phyloP scores from a whole-genome alignment of 2,113 vertebrate genomes.

The Tonatia bakeri region DNA sequence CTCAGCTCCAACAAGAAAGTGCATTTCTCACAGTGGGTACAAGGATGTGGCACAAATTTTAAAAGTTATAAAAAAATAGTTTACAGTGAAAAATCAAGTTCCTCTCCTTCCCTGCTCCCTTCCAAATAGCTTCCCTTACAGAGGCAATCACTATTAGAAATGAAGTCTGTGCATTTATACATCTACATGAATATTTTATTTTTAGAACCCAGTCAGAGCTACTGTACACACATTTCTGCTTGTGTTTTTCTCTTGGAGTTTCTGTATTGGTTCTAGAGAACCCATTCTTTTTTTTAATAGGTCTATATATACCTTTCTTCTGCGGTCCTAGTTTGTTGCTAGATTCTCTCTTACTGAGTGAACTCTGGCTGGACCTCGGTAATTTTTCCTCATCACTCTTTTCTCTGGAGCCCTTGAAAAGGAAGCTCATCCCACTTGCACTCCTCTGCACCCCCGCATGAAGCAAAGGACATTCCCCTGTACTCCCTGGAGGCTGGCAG shows the following conservation, averaged over 20 bases:
- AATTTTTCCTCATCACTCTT: not conserved
- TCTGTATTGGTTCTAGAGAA: not conserved
- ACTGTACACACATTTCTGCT: not conserved
- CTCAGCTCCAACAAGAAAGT: not conserved
- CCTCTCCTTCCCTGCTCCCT: not conserved
- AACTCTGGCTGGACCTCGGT: not conserved
- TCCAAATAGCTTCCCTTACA: not conserved
- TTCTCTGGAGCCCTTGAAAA: conserved; percentile 20
- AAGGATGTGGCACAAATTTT: not conserved
- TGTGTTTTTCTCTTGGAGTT: not conserved
- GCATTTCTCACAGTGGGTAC: not conserved
- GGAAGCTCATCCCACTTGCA: not conserved
- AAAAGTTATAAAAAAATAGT: not conserved
- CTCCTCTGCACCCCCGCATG: not conserved
- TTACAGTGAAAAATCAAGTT: not conserved
- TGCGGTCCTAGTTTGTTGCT: conserved; percentile 1
- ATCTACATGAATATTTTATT: not conserved
- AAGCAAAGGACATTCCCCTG: not conserved
- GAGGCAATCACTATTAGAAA: not conserved
- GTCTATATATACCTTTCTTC: not conserved
- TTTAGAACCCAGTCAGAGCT: not conserved
- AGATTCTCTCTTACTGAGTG: not conserved
- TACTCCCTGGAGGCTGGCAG: not conserved
- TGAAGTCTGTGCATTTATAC: not conserved
- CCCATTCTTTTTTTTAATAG: not conserved